Evolutionary conservation across 1,140 invertebrate genomes (phyloP), one percentile per base, ranked within the genome.

Genomic region (Nephila pilipes): DNA sequence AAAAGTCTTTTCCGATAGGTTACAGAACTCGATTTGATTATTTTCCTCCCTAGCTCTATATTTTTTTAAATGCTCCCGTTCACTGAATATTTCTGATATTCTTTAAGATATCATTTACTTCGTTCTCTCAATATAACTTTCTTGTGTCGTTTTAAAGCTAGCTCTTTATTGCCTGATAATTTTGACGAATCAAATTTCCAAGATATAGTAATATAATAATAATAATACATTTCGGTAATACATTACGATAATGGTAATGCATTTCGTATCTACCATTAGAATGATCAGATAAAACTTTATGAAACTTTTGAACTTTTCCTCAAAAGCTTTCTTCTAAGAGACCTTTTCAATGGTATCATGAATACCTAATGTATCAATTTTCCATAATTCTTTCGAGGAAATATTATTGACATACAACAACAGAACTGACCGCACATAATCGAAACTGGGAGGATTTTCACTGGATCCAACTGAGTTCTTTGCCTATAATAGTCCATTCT

Each of bases 351-450:
- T 29, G 32, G 88, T 54, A 36, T 79, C 54, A 16, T 2, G 75
- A n/a, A 90, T 90, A 36, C 69, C 88, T 22, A 90, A 81, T 32
- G 20, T 12, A 32, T 90, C 65, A 36, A 90, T 29, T 36, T 90
- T 3, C 6, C 55, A 80, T 12, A 90, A 32, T 25, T 87, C 32
- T 54, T 18, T 36, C 10, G 63, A 63, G 36, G 83, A 85, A 55
- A 18, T 18, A n/a, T 81, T 3, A 8, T 25, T 38, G 14, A 55
- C 60, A 36, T 57, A 55, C 36, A 55, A 38, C 10, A 16, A 1
- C 16, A 32, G 25, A 12, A 29, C 60, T 63, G 60, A 18, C 14
- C 22, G 38, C 1, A 55, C 60, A 63, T 3, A 60, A 60, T 60
- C 58, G 5, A 60, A 1, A n/a, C 20, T 22, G 20, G 18, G 14